Base-by-base conservation (phyloP, 2,888 invertebrate genomes). In the Leucophora obtusa region DNA sequence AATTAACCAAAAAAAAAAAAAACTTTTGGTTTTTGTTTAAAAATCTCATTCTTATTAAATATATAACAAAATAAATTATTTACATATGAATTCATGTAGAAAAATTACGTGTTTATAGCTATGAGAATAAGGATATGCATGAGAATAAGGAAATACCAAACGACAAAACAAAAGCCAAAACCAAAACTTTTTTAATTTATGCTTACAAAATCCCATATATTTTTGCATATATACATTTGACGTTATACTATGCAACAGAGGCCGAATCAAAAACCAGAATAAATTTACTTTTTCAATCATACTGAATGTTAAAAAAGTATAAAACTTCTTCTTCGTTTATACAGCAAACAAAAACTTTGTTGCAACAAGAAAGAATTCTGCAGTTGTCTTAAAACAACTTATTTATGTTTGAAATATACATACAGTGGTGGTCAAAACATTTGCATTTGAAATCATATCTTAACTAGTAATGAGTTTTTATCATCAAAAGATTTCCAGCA, bases 131-230 rank as follows among this genome's bases (percentile, higher is more conserved):
- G 11, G 38, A 14, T 5, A 38, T 38, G 11, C 62, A 62, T 50
- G 50, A 1, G 50, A 50, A 62, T 28, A 50, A 28, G 14, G 11
- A 50, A 62, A 47, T 28, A 15, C 14, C 28, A 28, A 47, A 43
- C 2, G 5, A 14, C n/a, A 11, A n/a, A n/a, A n/a, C n/a, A n/a
- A n/a, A n/a, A n/a, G n/a, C n/a, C n/a, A n/a, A n/a, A n/a, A n/a
- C n/a, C n/a, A n/a, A 60, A 62, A 62, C 15, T 62, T 62, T 62
- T 62, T 62, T 62, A 62, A 62, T 62, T 62, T 47, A 62, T 62
- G 47, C 62, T 62, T 28, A 15, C 60, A 28, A 21, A 56, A 33
- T 8, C 33, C 11, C 24, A 50, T 6, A n/a, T 28, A 28, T 7
- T 28, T 28, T 21, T 21, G 21, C 4, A 21, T 21, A 28, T 7